Conservation (phyloP, 2,113 vertebrate genomes). For the Cavia porcellus region DNA sequence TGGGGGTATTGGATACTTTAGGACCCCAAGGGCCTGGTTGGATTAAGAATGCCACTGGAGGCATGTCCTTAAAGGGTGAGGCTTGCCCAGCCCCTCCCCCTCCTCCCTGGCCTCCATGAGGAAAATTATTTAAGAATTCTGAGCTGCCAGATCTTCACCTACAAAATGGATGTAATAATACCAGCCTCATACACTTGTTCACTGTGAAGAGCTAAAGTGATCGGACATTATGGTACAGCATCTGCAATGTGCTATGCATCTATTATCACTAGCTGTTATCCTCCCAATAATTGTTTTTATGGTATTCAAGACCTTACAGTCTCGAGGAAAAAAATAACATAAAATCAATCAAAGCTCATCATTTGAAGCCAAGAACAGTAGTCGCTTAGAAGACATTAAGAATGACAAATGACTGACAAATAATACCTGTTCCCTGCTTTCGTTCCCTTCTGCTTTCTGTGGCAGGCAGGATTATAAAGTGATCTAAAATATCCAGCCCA, state of each 20-base stretch:
- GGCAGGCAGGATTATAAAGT: not conserved
- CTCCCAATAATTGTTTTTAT: not conserved
- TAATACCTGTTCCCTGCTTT: not conserved
- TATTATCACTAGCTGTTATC: not conserved
- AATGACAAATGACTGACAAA: not conserved
- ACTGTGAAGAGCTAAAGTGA: not conserved
- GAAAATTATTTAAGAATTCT: constrained; percentile 2
- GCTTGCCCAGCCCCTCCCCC: not conserved
- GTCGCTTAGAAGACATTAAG: not conserved
- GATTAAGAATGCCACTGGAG: not conserved
- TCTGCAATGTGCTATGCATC: not conserved
- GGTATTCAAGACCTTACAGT: constrained; percentile 7
- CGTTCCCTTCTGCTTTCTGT: not conserved
- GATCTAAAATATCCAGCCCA: not conserved
- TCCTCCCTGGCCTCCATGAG: not conserved
- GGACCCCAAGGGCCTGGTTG: not conserved
- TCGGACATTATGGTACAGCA: not conserved
- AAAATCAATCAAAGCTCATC: constrained; percentile 28
- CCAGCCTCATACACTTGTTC: not conserved
- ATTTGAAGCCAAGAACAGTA: not conserved
- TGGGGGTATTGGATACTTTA: not conserved
- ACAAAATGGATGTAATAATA: not conserved
- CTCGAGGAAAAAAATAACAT: constrained; percentile 28
- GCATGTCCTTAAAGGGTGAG: not conserved
- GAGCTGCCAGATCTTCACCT: not conserved